Base-by-base conservation (phyloP, 2,888 invertebrate genomes). In the Meteorus cinctellus region DNA sequence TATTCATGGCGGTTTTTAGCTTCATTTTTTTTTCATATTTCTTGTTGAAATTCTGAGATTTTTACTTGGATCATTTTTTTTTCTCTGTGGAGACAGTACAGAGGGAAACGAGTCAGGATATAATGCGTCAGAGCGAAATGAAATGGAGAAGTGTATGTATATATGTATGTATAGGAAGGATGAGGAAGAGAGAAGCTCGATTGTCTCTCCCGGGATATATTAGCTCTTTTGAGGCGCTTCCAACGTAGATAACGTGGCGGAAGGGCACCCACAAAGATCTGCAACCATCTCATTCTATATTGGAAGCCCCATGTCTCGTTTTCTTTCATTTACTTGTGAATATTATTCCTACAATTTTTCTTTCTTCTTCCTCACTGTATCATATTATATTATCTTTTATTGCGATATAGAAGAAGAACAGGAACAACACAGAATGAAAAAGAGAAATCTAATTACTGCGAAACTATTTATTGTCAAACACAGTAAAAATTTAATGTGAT, bases 191-290 rank as follows among this genome's bases (percentile, higher is more conserved):
- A 78, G 76, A 71, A 75, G 65, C 76, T 76, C 80, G 78, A 80
- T 86, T 84, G 84, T 85, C 84, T 85, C 82, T 82, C 82, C 75
- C 79, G 81, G 83, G 83, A 84, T 82, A 83, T 86, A 87, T 88
- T 87, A 87, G 84, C 86, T 85, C 84, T 84, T 86, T 84, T 82
- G 82, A 85, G 82, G 74, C 83, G 80, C 82, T 81, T 78, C 79
- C 76, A 76, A 24, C 31, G 73, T 73, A 81, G 81, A 83, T 78
- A 75, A 75, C 63, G 65, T 36, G 67, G 69, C 72, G 73, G 75
- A 67, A 77, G 68, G 74, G 48, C 62, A 24, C 4, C 66, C 45
- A 41, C 29, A 63, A 27, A 27, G 62, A 68, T 74, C 68, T 67
- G 63, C 74, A 24, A 59, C 41, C 59, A 55, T 19, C 69, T 68